These are phyloP conservation scores for Enteromius fasciolatus DNA, from an alignment of 2,797 vertebrate species.

Conservation along the genomic window DNA sequence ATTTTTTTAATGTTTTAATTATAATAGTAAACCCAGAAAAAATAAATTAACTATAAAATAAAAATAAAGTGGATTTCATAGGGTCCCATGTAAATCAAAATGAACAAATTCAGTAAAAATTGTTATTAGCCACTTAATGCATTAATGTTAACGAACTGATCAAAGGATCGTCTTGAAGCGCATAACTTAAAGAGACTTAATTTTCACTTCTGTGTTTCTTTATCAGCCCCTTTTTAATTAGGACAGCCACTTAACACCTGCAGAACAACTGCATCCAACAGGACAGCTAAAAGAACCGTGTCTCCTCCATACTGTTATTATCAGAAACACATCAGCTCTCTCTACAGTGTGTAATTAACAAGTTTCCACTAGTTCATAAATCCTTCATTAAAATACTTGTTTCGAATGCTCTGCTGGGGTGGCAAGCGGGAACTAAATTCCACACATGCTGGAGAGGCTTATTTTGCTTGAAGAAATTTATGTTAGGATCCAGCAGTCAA, in stretches of 20 bases:
- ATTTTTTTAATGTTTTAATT: background rate
- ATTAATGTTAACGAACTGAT: background rate
- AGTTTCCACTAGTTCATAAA: conserved; percentile 72
- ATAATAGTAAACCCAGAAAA: too few species aligned
- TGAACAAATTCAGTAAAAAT: background rate
- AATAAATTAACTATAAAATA: too few species aligned
- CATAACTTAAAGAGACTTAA: conserved; percentile 42
- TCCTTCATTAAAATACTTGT: conserved; percentile 73
- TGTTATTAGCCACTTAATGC: background rate
- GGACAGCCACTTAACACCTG: conserved; percentile 63
- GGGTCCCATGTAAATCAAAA: background rate
- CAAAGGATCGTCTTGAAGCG: background rate
- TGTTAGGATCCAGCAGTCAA: conserved; percentile 64
- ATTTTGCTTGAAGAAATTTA: conserved; percentile 67
- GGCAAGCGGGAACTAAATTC: conserved; percentile 72
- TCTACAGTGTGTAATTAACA: conserved; percentile 75
- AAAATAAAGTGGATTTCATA: too few species aligned
- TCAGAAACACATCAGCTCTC: conserved; percentile 67
- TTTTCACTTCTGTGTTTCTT: conserved; percentile 61
- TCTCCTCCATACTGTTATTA: conserved; percentile 66
- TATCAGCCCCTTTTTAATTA: conserved; percentile 67
- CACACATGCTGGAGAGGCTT: conserved; percentile 66
- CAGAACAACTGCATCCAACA: conserved; percentile 56
- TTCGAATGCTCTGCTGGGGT: conserved; percentile 60
- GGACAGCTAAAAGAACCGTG: conserved; percentile 58